Base-by-base conservation (phyloP, 2,888 invertebrate genomes). In the Hanleya hanleyi region DNA sequence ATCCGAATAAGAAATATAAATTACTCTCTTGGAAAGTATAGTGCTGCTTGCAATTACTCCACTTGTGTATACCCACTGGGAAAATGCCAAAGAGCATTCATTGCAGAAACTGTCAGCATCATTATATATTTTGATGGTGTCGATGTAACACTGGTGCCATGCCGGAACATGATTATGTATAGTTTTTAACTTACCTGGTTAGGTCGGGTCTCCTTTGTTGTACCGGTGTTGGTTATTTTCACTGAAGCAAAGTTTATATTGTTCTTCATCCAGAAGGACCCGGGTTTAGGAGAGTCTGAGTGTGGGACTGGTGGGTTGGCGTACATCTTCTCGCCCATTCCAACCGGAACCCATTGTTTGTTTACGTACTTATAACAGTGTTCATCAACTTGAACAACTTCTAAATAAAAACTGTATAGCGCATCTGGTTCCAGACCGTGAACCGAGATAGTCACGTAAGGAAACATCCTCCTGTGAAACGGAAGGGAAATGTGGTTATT, bases 381-480 rank as follows among this genome's bases (percentile, higher is more conserved):
- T 3, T 33, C 41, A 57, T 69, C 69, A 22, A 49, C 69, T 35
- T 62, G 73, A n/a, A 73, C 64, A 1, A 73, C 49, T 22, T 69
- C 69, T 47, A 73, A 15, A 33, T 37, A 32, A 38, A 73, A 29
- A 26, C 36, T 64, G 65, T 73, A 73, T 5, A 32, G 5, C 15
- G 49, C 51, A 15, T 7, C 12, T 5, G 62, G 50, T 5, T 41
- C 36, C 15, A 73, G 37, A 32, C 73, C 73, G 5, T 29, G 18
- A 18, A 73, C 38, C 26, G n/a, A 22, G 4, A 73, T 37, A 6
- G 38, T 35, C 47, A 73, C 62, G n/a, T n/a, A 64, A 12, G 73
- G 73, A 22, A 73, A 73, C 69, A 73, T 73, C 3, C 73, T 50
- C 38, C 73, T 73, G 69, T 6, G 57, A 41, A 33, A 67, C n/a